Percentiles rank a stretch among this genome's conserved stretches.
Conservation (phyloP, 2,113 vertebrate genomes). For the Muntiacus reevesi region DNA sequence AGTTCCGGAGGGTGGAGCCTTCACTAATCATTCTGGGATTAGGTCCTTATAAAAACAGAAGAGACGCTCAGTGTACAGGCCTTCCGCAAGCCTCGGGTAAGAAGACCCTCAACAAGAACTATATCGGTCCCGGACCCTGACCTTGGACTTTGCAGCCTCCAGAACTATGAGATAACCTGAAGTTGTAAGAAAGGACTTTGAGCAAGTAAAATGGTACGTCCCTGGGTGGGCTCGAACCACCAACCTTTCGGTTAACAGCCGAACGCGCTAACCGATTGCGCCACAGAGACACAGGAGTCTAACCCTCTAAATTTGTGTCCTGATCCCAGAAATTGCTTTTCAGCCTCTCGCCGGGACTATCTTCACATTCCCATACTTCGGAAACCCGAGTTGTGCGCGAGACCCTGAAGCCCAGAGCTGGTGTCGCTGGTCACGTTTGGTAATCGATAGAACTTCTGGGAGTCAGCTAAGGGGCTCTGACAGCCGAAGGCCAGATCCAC, state of each 20-base stretch:
- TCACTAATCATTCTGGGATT: neutral
- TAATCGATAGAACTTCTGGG: neutral
- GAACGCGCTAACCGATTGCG: conserved; percentile 49
- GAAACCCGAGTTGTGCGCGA: neutral
- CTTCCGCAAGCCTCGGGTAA: neutral
- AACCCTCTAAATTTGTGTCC: rapidly evolving
- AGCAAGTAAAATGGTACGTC: rapidly evolving
- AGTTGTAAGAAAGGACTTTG: neutral
- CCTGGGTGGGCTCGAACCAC: conserved; percentile 54
- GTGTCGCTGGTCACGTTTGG: neutral
- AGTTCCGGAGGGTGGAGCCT: neutral
- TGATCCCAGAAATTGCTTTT: neutral
- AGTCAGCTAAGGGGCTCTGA: neutral
- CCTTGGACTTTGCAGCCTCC: neutral
- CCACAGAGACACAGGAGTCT: rapidly evolving
- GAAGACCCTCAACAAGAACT: neutral
- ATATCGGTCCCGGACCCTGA: neutral
- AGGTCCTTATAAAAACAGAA: neutral
- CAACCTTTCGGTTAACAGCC: conserved; percentile 57
- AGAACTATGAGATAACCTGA: neutral
- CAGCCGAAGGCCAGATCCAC: neutral
- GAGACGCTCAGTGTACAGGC: neutral
- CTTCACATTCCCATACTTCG: rapidly evolving
- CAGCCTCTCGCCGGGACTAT: neutral
- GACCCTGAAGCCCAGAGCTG: neutral